Base-by-base conservation (phyloP, 1,140 invertebrate species). In the Drosophila arizonae region DNA sequence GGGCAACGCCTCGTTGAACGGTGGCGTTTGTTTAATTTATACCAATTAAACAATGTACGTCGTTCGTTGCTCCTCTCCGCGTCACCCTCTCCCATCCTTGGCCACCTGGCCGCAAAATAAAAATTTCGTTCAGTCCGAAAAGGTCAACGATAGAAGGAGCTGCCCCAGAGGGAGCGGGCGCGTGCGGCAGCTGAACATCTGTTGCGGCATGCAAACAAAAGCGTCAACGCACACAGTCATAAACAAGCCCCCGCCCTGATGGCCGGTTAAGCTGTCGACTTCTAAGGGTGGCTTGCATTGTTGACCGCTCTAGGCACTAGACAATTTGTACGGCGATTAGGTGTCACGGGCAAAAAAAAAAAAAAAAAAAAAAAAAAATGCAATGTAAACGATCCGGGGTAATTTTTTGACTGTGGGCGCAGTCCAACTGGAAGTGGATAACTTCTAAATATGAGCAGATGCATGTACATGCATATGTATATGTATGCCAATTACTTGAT, bases 61-160 rank as follows among this genome's bases (percentile, higher is more conserved):
- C 43, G 15, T 13, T 46, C 6, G 15, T 9, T 6, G 36, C 10
- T 9, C 6, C 33, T 33, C 30, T 0, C 9, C 33, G 6, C 6
- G 6, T 6, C 6, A 24, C 21, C 6, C 33, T 1, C 6, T 33
- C 33, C 8, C 2, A 1, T 33, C 9, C 8, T 33, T 13, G 46
- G 62, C 36, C 70, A 76, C 58, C 55, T 73, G 80, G 48, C 52
- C 54, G 24, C 60, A 76, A 82, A 82, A 72, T 79, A 24, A 39
- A 70, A 82, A 70, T 82, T 76, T 30, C 63, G 58, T 50, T 68
- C 24, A 26, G 46, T 52, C 56, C n/a, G 11, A 33, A 51, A 51
- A 39, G 21, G 54, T 1, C 55, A 56, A 26, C 36, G 46, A 1
- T 11, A n/a, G n/a, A 3, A 61, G 28, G 17, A 0, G 8, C 13